phyloP scores from a whole-genome alignment of 2,888 invertebrate species.

The Dilophus febrilis region DNA sequence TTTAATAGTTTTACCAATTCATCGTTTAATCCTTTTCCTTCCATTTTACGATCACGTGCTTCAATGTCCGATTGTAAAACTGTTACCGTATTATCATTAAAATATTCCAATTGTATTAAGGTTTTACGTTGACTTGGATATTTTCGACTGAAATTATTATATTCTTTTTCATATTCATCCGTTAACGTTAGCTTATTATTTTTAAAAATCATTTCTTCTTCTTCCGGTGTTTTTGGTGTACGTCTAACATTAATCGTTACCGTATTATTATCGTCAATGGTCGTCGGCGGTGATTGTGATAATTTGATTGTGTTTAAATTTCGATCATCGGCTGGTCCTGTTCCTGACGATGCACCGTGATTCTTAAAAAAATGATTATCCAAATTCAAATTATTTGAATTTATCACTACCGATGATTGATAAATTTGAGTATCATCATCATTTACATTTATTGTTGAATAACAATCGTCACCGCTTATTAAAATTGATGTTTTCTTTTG shows the following conservation, averaged over 20 bases:
- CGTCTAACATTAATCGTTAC: slow-evolving; percentile 40
- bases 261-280: slow-evolving; percentile 27
- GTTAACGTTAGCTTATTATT: slow-evolving; percentile 26
- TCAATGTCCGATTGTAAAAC: too few species aligned
- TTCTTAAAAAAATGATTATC: too few species aligned
- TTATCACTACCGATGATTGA: slow-evolving; percentile 55
- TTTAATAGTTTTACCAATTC: slow-evolving; percentile 40
- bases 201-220: slow-evolving; percentile 23
- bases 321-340: background rate
- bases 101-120: slow-evolving; percentile 6
- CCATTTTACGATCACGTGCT: too few species aligned
- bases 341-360: too few species aligned
- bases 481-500: slow-evolving; percentile 52
- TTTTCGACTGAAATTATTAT: too few species aligned
- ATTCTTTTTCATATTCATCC: slow-evolving; percentile 15
- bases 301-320: too few species aligned
- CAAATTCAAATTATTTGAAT: slow-evolving; percentile 14
- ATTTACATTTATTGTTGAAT: slow-evolving; percentile 55
- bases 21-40: slow-evolving; percentile 15
- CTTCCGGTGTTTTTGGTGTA: slow-evolving; percentile 16
- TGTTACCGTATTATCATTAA: too few species aligned
- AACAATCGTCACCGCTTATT: slow-evolving; percentile 57
- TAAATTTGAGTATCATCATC: slow-evolving; percentile 50
- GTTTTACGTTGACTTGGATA: background rate
- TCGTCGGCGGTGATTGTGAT: slow-evolving; percentile 18